These are phyloP conservation scores for Leiothrix lutea DNA, from an alignment of 2,113 vertebrate species.

Conservation along the genomic window DNA sequence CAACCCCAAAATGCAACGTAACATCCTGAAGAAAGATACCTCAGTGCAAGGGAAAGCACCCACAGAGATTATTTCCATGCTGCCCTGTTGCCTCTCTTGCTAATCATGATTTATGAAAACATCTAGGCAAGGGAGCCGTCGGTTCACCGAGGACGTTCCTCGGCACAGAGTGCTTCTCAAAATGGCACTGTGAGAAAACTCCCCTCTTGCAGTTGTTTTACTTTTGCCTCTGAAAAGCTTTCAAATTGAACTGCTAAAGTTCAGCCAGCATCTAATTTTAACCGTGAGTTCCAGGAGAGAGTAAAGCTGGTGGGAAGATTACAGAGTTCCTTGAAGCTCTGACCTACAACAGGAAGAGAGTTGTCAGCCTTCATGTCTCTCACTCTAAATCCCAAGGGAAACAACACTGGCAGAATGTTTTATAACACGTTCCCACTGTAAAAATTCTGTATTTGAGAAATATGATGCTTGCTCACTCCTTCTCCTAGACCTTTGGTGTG, in stretches of 20 bases:
- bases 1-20: neutral
- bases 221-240: conserved; percentile 74
- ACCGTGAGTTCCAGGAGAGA: conserved; percentile 82
- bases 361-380: conserved; percentile 83
- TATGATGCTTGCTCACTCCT: conserved; percentile 62
- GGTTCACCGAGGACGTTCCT: conserved; percentile 42
- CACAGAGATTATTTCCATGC: conserved; percentile 2
- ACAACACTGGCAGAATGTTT: conserved; percentile 87
- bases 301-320: conserved; percentile 93
- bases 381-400: conserved; percentile 83
- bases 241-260: conserved; percentile 78
- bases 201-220: conserved; percentile 59
- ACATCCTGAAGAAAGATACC: conserved; percentile 4
- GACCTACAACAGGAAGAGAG: conserved; percentile 93
- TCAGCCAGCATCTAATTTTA: conserved; percentile 86
- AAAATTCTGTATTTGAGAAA: conserved; percentile 78
- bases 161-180: conserved; percentile 63
- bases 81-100: neutral
- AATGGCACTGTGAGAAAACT: conserved; percentile 80
- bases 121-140: neutral
- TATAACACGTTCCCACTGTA: conserved; percentile 90
- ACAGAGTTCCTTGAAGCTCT: conserved; percentile 88
- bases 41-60: neutral
- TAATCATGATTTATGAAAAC: conserved; percentile 15
- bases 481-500: conserved; percentile 53